Conservation (phyloP, 2,113 vertebrate species). For the Malurus alboscapulatus region DNA sequence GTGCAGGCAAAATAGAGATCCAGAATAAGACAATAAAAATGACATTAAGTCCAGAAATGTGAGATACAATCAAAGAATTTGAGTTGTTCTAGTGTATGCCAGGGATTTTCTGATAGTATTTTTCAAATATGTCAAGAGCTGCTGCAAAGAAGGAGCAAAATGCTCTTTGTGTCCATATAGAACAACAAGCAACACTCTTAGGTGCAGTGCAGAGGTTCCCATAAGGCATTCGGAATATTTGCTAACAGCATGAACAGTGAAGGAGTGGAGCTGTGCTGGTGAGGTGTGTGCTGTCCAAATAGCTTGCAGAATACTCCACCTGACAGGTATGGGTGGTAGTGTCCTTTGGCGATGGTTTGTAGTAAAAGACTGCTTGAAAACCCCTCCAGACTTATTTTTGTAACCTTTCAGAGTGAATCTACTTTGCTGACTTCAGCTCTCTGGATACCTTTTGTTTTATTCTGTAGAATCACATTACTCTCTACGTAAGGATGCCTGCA, state of each 20-base stretch:
- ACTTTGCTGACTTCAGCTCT: neutral
- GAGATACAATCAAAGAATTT: neutral
- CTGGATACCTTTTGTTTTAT: neutral
- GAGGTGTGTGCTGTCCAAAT: neutral
- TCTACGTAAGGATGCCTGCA: neutral
- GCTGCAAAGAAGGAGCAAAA: neutral
- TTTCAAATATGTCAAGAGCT: neutral
- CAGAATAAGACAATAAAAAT: neutral
- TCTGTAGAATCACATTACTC: neutral
- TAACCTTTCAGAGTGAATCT: neutral
- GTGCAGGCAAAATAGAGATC: neutral
- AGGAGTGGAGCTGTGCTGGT: neutral
- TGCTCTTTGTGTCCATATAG: neutral
- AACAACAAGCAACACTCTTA: neutral
- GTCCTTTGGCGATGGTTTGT: neutral
- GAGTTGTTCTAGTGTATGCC: neutral
- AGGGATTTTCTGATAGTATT: neutral
- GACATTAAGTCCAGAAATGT: neutral
- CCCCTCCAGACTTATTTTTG: neutral
- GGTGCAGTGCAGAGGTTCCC: neutral
- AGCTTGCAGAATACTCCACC: neutral
- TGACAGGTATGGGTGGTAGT: fast-evolving
- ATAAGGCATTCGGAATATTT: neutral
- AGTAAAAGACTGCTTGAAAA: neutral
- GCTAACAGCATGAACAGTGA: neutral